Evolutionary conservation across 2,113 vertebrate species (phyloP).

Genomic region (Emydura subglobosa): DNA sequence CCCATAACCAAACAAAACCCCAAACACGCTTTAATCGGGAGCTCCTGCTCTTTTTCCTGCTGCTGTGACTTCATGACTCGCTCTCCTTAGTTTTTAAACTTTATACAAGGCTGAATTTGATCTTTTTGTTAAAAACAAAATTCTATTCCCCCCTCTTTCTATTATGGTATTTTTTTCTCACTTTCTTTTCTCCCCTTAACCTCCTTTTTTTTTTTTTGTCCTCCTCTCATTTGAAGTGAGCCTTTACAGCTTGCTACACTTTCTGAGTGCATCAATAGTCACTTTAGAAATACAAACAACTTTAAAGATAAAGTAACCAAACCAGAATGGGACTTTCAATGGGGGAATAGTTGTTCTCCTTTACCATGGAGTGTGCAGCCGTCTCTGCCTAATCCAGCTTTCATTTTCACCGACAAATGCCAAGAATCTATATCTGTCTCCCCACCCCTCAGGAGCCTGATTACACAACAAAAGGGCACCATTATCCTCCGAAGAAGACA

Average conservation of each 20-base stretch:
- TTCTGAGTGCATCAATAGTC: slow-evolving; percentile 70
- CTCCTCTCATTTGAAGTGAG: slow-evolving; percentile 55
- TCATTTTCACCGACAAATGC: slow-evolving; percentile 96
- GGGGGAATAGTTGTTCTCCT: slow-evolving; percentile 88
- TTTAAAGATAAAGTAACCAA: slow-evolving; percentile 86
- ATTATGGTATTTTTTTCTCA: neutral
- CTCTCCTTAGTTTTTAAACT: slow-evolving; percentile 47
- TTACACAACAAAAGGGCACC: slow-evolving; percentile 93
- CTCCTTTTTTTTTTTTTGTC: neutral
- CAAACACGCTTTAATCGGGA: neutral
- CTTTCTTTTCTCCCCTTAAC: slow-evolving; percentile 52
- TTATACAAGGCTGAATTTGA: slow-evolving; percentile 31
- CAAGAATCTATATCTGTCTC: slow-evolving; percentile 92
- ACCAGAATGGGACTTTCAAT: slow-evolving; percentile 83
- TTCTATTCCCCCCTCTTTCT: neutral
- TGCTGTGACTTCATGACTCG: slow-evolving; percentile 2
- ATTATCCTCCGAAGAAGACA: slow-evolving; percentile 87
- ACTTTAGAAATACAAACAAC: slow-evolving; percentile 90
- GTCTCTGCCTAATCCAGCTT: slow-evolving; percentile 94
- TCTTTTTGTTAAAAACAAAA: neutral
- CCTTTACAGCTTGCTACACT: slow-evolving; percentile 70
- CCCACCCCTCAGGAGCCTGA: slow-evolving; percentile 92
- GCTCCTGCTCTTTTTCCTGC: neutral
- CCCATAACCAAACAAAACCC: neutral
- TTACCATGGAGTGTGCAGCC: slow-evolving; percentile 91